A percentile compares a stretch with the other conserved stretches of the same genome.
Evolutionary conservation across 2,888 invertebrate species (phyloP).

Genomic region (Dyspetes luteomarginatus): DNA sequence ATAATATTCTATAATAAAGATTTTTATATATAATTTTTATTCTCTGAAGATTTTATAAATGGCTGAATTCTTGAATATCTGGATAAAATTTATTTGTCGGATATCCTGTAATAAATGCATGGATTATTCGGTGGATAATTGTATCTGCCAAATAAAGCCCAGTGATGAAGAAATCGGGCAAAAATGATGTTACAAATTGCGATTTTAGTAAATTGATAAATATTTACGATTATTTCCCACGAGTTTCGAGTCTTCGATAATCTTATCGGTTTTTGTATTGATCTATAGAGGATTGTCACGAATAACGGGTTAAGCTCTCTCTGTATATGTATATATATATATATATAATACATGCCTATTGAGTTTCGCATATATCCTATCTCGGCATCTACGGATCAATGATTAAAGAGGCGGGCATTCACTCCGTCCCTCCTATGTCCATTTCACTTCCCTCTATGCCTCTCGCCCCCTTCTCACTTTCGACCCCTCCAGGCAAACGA

Average conservation of each 20-base stretch:
- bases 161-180: not conserved
- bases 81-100: no score
- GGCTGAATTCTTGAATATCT: no score
- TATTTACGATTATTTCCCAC: not conserved
- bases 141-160: no score
- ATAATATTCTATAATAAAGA: no score
- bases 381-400: constrained; percentile 61
- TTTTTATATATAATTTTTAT: no score
- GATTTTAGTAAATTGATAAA: not conserved
- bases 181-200: not conserved
- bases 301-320: not conserved
- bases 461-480: not conserved
- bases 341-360: constrained; percentile 21
- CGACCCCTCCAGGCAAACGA: not conserved
- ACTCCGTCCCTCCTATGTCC: constrained; percentile 18
- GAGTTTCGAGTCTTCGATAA: not conserved
- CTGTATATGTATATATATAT: not conserved
- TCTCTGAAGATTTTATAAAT: no score
- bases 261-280: not conserved
- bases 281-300: not conserved
- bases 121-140: no score
- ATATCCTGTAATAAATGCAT: no score
- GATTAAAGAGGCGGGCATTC: constrained; percentile 62
- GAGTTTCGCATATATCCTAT: constrained; percentile 20
- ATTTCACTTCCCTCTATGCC: not conserved